Evolutionary conservation across 1,140 invertebrate species (phyloP).

Genomic region (Pseudomyrmex dendroicus): DNA sequence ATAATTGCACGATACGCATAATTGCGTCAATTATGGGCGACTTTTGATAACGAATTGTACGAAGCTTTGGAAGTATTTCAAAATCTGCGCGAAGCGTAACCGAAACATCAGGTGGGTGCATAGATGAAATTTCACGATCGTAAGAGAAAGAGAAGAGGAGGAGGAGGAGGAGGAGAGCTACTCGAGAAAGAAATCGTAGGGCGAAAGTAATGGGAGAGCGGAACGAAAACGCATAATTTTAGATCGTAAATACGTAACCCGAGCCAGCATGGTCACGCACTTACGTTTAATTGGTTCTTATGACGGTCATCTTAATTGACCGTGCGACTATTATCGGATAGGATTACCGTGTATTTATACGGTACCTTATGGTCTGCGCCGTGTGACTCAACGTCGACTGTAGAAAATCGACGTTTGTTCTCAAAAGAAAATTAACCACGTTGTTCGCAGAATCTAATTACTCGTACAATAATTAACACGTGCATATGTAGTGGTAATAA

Average conservation of each 20-base stretch:
- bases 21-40: slow-evolving; percentile 51
- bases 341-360: slow-evolving; percentile 75
- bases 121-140: slow-evolving; percentile 64
- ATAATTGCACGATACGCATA: slow-evolving; percentile 45
- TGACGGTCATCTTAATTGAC: slow-evolving; percentile 75
- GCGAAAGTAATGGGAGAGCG: slow-evolving; percentile 56
- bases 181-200: slow-evolving; percentile 53
- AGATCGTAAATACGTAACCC: slow-evolving; percentile 76
- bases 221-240: slow-evolving; percentile 71
- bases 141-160: neutral
- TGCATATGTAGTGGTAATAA: neutral
- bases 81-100: neutral
- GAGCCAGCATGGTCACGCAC: slow-evolving; percentile 67
- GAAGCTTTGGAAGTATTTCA: slow-evolving; percentile 20
- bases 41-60: slow-evolving; percentile 46
- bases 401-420: slow-evolving; percentile 35
- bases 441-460: slow-evolving; percentile 33
- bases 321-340: slow-evolving; percentile 74
- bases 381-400: slow-evolving; percentile 49
- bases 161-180: too few species aligned
- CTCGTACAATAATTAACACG: slow-evolving; percentile 17
- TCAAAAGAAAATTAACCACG: neutral
- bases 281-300: slow-evolving; percentile 78
- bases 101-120: slow-evolving; percentile 17
- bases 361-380: slow-evolving; percentile 62